Base-by-base conservation (phyloP, 2,888 invertebrate genomes). In the Mylabris sibirica region DNA sequence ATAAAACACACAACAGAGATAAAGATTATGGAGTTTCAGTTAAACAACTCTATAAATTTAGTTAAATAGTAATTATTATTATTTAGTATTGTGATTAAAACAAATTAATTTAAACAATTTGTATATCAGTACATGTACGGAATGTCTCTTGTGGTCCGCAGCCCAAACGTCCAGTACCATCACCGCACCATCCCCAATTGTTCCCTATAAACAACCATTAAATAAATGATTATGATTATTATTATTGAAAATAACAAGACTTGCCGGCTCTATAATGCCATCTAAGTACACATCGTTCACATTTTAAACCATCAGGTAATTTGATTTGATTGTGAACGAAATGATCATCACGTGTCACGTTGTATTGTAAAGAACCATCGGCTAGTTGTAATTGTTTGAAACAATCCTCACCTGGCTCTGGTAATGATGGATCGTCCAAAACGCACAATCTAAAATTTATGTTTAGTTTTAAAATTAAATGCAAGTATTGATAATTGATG, bases 361-460 rank as follows among this genome's bases (percentile, higher is more conserved):
- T 49, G 71, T 83, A 84, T 26, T 66, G 71, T 59, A 77, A 71
- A 8, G 75, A 77, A 1, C 82, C 82, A 57, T 84, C 78, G 0
- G 72, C 74, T 5, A 84, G 63, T 49, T 60, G 71, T 9, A 77
- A 61, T 22, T 70, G 53, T 0, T 80, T 72, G 72, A 89, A 89
- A 70, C 90, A 90, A 0, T 81, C 83, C 41, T 89, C 88, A 0
- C 85, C 86, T 17, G 72, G 62, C 75, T 89, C 89, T 1, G 79
- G 76, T 22, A 82, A 82, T 0, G 74, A 72, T 30, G 78, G 76
- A 71, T 84, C 84, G 44, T 71, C 67, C 69, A 89, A 72, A n/a
- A 85, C 85, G 72, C 89, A 89, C 2, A 89, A 68, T 22, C 85
- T 79, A 66, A 86, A 89, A 69, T 26, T 59, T 59, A 26, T 6